Conservation (phyloP, 1,140 invertebrate genomes). For the Danaus plexippus region DNA sequence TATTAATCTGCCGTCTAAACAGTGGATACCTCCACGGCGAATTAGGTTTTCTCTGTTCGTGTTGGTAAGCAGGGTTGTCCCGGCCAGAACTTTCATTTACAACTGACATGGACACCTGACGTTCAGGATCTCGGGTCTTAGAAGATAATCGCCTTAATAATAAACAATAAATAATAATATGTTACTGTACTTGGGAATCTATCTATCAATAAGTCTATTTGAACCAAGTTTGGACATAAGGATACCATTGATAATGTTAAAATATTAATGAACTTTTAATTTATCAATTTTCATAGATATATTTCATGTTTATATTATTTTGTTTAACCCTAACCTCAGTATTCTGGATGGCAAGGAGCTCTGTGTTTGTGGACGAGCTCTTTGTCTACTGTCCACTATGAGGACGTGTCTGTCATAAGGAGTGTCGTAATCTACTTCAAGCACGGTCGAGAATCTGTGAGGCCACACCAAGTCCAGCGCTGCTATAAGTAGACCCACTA, state of each 20-base stretch:
- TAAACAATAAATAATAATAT: too few species aligned
- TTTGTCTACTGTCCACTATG: constrained; percentile 87
- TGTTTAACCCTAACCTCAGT: constrained; percentile 36
- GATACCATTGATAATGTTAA: constrained; percentile 6
- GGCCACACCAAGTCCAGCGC: constrained; percentile 89
- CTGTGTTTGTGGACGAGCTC: constrained; percentile 51
- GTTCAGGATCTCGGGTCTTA: constrained; percentile 53
- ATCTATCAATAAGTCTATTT: too few species aligned
- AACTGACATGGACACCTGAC: constrained; percentile 53
- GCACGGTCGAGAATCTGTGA: constrained; percentile 91
- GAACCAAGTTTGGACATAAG: too few species aligned
- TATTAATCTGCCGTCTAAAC: constrained; percentile 61
- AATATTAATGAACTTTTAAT: constrained; percentile 1
- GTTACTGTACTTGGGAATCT: too few species aligned
- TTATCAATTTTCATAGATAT: not conserved
- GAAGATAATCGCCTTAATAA: constrained; percentile 52
- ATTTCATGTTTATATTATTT: not conserved
- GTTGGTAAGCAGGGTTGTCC: constrained; percentile 57
- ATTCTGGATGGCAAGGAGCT: constrained; percentile 56
- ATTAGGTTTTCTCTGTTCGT: constrained; percentile 60
- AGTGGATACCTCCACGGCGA: constrained; percentile 65
- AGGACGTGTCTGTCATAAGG: constrained; percentile 94
- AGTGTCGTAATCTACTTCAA: constrained; percentile 95
- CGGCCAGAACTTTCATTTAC: constrained; percentile 48
- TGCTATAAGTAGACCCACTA: constrained; percentile 84